Evolutionary conservation across 1,140 invertebrate species (phyloP).

Genomic region (Aplysia californica): DNA sequence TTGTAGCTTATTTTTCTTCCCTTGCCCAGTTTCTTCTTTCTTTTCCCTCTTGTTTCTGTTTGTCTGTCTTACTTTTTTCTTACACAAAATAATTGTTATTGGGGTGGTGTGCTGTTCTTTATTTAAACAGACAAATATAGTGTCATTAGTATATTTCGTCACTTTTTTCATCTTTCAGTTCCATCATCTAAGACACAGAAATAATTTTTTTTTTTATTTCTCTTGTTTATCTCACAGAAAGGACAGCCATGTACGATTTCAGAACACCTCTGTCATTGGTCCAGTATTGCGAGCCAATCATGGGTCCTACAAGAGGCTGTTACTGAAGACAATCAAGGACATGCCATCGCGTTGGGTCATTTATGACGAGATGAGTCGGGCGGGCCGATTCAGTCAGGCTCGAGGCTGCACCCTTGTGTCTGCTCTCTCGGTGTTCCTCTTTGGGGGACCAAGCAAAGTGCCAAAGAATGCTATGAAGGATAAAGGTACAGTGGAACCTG

Average conservation of each 20-base stretch:
- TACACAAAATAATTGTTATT: neutral
- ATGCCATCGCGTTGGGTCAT: conserved; percentile 86
- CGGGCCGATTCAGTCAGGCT: conserved; percentile 68
- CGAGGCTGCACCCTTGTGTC: conserved; percentile 82
- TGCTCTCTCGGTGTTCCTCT: conserved; percentile 82
- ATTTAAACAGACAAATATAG: neutral
- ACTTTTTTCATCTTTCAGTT: neutral
- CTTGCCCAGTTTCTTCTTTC: no score
- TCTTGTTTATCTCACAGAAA: neutral
- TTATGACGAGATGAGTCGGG: conserved; percentile 83
- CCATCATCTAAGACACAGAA: neutral
- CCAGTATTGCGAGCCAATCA: conserved; percentile 39
- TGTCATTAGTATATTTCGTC: neutral
- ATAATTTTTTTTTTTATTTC: neutral
- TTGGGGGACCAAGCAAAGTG: conserved; percentile 79
- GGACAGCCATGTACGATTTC: conserved; percentile 79
- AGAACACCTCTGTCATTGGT: conserved; percentile 79
- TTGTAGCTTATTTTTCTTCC: neutral
- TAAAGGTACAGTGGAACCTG: conserved; percentile 18
- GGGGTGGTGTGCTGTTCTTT: neutral
- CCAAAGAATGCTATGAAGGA: conserved; percentile 73
- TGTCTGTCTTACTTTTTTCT: no score
- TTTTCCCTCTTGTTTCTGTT: no score
- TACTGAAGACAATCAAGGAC: conserved; percentile 64
- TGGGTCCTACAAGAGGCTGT: conserved; percentile 56